These are phyloP conservation scores for Streptopelia turtur DNA, from an alignment of 2,797 vertebrate genomes.

Conservation along the genomic window DNA sequence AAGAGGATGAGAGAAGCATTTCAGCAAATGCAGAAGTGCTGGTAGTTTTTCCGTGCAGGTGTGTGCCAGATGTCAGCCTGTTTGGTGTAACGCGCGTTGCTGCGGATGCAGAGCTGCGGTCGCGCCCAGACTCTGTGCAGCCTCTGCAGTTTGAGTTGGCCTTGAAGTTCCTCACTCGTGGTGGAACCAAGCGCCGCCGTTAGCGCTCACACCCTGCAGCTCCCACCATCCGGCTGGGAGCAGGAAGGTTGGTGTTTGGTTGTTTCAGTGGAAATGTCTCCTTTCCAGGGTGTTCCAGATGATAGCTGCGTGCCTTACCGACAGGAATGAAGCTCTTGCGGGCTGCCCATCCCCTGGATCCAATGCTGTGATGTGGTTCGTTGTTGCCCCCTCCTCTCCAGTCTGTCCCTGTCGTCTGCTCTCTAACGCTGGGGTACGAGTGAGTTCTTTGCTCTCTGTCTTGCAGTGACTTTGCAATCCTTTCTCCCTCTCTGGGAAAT, in stretches of 20 bases:
- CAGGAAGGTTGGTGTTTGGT: not conserved
- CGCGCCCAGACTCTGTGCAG: not conserved
- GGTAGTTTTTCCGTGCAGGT: not conserved
- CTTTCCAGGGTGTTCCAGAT: not conserved
- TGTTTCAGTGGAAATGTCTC: not conserved
- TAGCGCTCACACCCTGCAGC: not conserved
- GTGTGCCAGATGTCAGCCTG: constrained; percentile 7
- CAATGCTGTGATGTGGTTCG: not conserved
- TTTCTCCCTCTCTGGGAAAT: not conserved
- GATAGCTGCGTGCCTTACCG: not conserved
- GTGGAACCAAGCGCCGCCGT: not conserved
- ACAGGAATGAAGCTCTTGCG: not conserved
- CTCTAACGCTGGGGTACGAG: not conserved
- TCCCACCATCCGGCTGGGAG: not conserved
- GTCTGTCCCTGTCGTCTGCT: not conserved
- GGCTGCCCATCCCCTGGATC: not conserved
- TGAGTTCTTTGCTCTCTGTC: not conserved
- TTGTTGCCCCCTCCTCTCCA: not conserved
- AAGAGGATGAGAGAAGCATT: not conserved
- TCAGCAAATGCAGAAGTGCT: not conserved
- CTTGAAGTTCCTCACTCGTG: not conserved
- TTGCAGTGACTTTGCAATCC: not conserved
- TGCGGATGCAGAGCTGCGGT: not conserved
- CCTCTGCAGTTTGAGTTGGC: not conserved
- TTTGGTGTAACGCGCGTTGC: not conserved